A percentile compares a stretch with the other conserved stretches of the same genome.
phyloP scores from a whole-genome alignment of 2,797 vertebrate genomes.

The Falco rusticolus region DNA sequence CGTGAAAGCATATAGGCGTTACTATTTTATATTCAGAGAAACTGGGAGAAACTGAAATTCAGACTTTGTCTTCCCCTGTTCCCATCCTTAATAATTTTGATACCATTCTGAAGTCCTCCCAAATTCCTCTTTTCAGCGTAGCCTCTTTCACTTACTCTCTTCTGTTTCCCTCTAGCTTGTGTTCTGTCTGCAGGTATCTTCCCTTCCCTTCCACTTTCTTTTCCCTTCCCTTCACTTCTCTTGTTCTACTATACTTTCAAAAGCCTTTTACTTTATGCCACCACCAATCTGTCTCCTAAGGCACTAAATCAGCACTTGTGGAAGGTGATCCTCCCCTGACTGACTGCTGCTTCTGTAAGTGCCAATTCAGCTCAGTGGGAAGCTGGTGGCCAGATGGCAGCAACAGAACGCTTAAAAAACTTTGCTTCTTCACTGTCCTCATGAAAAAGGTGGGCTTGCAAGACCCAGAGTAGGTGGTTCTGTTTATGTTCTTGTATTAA shows the following conservation, averaged over 20 bases:
- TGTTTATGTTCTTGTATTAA: not conserved
- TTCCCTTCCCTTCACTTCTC: not conserved
- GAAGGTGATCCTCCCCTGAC: not conserved
- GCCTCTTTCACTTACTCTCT: not conserved
- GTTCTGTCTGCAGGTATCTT: not conserved
- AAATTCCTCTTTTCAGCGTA: not conserved
- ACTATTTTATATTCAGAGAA: not conserved
- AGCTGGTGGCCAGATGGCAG: conserved; percentile 32
- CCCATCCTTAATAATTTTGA: not conserved
- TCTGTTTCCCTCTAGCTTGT: not conserved
- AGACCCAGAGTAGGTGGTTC: not conserved
- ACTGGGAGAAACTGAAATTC: not conserved
- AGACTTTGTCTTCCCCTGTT: not conserved
- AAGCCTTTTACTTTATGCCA: not conserved
- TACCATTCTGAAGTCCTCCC: not conserved
- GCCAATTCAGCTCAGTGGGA: not conserved
- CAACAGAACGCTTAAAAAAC: conserved; percentile 13
- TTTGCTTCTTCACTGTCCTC: not conserved
- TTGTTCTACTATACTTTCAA: not conserved
- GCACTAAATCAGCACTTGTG: not conserved
- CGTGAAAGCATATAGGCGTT: not conserved
- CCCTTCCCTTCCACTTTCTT: not conserved
- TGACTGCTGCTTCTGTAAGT: not conserved
- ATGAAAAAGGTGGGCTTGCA: not conserved
- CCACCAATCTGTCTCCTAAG: not conserved